Conservation (phyloP, 2,888 invertebrate genomes). For the Cerceris ruficornis region DNA sequence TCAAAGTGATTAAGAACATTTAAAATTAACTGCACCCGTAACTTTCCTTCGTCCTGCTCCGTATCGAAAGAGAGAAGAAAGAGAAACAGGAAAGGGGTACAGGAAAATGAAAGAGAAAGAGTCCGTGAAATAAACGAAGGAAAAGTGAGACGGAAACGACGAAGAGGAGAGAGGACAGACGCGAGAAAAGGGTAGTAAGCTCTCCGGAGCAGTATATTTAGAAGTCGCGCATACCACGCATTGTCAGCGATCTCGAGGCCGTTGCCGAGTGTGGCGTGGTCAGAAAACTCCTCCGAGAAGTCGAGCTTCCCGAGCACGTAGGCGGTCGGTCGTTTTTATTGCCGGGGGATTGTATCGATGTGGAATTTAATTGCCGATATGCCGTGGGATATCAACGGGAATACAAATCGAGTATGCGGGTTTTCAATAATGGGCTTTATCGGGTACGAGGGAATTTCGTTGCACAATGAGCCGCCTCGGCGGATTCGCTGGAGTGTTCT, state of each 20-base stretch:
- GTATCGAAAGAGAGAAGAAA: no score
- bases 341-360: neutral
- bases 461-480: no score
- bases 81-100: neutral
- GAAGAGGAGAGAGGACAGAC: neutral
- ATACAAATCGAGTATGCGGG: neutral
- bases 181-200: slow-evolving; percentile 19
- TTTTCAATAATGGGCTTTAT: neutral
- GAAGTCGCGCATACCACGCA: slow-evolving; percentile 44
- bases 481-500: no score
- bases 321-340: neutral
- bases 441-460: slow-evolving; percentile 4
- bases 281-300: neutral
- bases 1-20: no score
- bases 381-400: slow-evolving; percentile 10
- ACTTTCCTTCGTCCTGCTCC: no score
- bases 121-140: neutral
- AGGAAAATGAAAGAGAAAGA: neutral
- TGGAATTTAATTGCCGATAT: slow-evolving; percentile 21
- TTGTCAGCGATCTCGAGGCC: slow-evolving; percentile 43
- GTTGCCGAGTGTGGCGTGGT: slow-evolving; percentile 16
- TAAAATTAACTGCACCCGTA: no score
- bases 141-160: neutral
- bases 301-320: neutral
- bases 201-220: slow-evolving; percentile 43